Percentiles rank a stretch among this genome's conserved stretches.
Conservation (phyloP, 1,140 invertebrate species). For the Alviniconcha marisindica region DNA sequence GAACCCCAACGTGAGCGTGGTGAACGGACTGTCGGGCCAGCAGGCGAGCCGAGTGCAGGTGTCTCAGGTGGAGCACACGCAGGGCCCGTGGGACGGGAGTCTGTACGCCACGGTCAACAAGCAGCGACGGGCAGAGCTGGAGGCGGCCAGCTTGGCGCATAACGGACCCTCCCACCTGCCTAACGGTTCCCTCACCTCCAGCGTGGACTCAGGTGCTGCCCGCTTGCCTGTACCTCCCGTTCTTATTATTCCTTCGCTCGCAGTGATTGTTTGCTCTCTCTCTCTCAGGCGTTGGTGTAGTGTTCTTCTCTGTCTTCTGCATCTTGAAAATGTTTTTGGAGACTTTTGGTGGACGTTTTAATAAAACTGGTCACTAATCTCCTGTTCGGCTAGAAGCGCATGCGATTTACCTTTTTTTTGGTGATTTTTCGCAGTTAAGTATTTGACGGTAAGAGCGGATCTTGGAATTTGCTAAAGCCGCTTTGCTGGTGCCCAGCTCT, state of each 20-base stretch:
- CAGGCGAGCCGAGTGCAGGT: slow-evolving; percentile 47
- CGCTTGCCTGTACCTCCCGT: slow-evolving; percentile 41
- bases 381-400: too few species aligned
- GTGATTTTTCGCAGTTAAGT: too few species aligned
- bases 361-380: too few species aligned
- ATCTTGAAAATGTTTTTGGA: too few species aligned
- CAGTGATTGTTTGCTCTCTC: not conserved
- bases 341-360: too few species aligned
- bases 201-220: slow-evolving; percentile 69
- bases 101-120: slow-evolving; percentile 85
- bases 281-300: not conserved
- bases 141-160: slow-evolving; percentile 42
- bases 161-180: slow-evolving; percentile 54
- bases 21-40: slow-evolving; percentile 33
- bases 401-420: too few species aligned
- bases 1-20: slow-evolving; percentile 18
- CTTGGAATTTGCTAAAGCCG: too few species aligned
- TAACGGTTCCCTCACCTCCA: slow-evolving; percentile 61
- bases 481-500: too few species aligned
- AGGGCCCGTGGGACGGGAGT: slow-evolving; percentile 91
- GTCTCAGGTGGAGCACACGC: slow-evolving; percentile 82
- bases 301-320: not conserved
- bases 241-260: not conserved
- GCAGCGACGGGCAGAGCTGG: slow-evolving; percentile 38
- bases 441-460: too few species aligned